These are phyloP conservation scores for Sipha flava DNA, from an alignment of 1,140 invertebrate species.

Conservation along the genomic window DNA sequence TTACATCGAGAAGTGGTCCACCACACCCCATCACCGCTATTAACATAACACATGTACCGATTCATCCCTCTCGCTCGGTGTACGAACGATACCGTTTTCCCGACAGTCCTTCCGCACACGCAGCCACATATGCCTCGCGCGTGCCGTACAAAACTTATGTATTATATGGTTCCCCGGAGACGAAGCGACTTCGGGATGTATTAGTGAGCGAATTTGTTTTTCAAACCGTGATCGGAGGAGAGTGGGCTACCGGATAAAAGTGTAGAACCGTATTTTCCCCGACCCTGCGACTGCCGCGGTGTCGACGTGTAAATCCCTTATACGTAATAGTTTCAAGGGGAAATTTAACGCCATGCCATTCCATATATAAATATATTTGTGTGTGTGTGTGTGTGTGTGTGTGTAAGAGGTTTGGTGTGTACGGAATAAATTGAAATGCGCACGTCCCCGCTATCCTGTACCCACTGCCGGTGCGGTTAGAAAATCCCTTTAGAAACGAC, in stretches of 20 bases:
- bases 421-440: slow-evolving; percentile 16
- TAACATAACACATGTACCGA: too few relatives aligned
- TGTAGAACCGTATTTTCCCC: neutral
- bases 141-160: too few relatives aligned
- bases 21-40: too few relatives aligned
- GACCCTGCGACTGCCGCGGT: neutral
- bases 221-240: neutral
- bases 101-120: too few relatives aligned
- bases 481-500: neutral
- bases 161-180: too few relatives aligned
- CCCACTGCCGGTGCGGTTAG: neutral
- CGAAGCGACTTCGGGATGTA: neutral
- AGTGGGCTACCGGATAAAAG: neutral
- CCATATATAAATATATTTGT: neutral
- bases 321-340: neutral
- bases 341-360: neutral
- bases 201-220: slow-evolving; percentile 8
- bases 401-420: too few relatives aligned
- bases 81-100: too few relatives aligned
- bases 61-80: too few relatives aligned
- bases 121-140: too few relatives aligned
- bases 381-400: neutral
- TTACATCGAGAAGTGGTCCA: too few relatives aligned
- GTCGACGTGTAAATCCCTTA: slow-evolving; percentile 18
- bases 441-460: neutral